phyloP scores from a whole-genome alignment of 2,888 invertebrate species.

The Cepaea hortensis region DNA sequence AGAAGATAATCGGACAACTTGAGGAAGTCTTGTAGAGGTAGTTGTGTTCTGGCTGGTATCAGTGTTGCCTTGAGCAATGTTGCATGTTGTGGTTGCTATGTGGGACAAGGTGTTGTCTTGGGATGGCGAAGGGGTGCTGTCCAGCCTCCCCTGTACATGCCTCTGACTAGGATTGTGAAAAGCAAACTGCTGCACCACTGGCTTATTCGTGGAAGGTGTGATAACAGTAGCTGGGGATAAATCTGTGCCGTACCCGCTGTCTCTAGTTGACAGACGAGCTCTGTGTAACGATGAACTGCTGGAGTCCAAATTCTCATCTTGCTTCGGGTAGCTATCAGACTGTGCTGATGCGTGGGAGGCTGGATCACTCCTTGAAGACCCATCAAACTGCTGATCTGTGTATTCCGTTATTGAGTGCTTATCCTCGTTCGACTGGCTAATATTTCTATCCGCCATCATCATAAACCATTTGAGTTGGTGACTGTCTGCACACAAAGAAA shows the following conservation, averaged over 20 bases:
- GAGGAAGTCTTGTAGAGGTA: neutral
- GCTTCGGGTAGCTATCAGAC: neutral
- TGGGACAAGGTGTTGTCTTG: neutral
- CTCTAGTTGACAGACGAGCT: slow-evolving; percentile 39
- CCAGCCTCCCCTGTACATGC: neutral
- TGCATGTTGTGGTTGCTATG: neutral
- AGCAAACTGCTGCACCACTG: slow-evolving; percentile 54
- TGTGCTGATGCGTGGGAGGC: neutral
- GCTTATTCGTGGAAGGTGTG: slow-evolving; percentile 41
- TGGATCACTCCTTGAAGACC: neutral
- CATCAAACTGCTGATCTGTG: neutral
- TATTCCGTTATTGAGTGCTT: neutral
- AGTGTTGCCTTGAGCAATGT: no score
- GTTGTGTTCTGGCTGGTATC: neutral
- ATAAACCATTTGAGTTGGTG: slow-evolving; percentile 39
- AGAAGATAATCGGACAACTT: neutral
- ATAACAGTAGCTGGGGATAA: slow-evolving; percentile 61
- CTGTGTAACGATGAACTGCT: neutral
- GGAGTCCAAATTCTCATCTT: neutral
- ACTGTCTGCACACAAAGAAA: neutral
- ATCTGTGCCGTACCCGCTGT: slow-evolving; percentile 70
- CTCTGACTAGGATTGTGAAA: slow-evolving; percentile 52
- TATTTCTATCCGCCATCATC: slow-evolving; percentile 49
- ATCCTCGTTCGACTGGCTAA: neutral
- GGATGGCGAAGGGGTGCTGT: neutral